Evolutionary conservation across 2,888 invertebrate species (phyloP), one percentile per base, ranked within the genome.

Genomic region (Papilio protenor): DNA sequence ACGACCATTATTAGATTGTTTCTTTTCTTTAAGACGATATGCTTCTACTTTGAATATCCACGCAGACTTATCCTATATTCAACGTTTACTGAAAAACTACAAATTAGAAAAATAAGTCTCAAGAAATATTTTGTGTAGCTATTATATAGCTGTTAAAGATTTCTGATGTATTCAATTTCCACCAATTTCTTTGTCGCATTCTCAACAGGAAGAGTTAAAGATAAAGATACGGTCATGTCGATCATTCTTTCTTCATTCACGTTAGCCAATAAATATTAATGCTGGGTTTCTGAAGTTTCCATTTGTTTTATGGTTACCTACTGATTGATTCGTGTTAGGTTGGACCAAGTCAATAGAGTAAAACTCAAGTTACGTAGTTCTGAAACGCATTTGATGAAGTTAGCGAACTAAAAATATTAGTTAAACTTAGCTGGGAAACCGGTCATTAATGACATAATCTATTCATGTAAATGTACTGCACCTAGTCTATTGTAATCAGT

Each of bases 1-100:
- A 61, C 61, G 14, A 27, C 14, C 14, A 73, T 76, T 66, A 78
- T 75, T 66, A 57, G n/a, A 55, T 64, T 64, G 23, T 73, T 74
- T 77, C 27, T 45, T 77, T 70, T 74, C 49, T 74, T 72, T 49
- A 57, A 52, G 14, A 11, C 61, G 33, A 75, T 55, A 59, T 57
- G 40, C 18, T 64, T 47, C 45, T 73, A 71, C 57, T 18, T 40
- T 64, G 55, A 52, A 64, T 77, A 61, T 61, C 52, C 8, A 72
- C 3, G 1, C 4, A 16, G 16, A 16, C 11, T 14, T 10, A 27
- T 6, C n/a, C 55, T 21, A 55, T 33, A 40, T 21, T 45, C 2
- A 40, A 69, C 45, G 5, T 40, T 40, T 40, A 40, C 40, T 52
- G n/a, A 8, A 4, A n/a, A 5, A 14, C n/a, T 33, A 8, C n/a